phyloP scores from a whole-genome alignment of 1,140 invertebrate genomes.

The Goniozus legneri region DNA sequence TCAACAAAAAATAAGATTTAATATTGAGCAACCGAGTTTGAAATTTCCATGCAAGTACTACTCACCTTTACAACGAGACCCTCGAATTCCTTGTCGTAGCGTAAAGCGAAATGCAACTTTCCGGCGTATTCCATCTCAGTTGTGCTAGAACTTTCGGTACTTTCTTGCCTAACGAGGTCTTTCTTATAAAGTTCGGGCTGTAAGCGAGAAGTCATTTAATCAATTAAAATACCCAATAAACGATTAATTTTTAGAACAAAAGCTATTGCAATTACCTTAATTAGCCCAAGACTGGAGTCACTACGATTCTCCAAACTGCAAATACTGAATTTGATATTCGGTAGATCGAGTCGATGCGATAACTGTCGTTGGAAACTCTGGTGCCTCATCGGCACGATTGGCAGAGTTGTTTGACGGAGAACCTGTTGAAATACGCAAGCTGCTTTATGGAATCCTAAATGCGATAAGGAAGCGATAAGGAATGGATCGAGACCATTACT shows the following conservation, averaged over 20 bases:
- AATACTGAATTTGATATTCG: conserved; percentile 73
- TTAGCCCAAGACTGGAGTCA: conserved; percentile 64
- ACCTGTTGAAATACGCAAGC: conserved; percentile 52
- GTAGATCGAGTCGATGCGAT: conserved; percentile 70
- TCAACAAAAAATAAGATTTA: conserved; percentile 9
- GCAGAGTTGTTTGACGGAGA: conserved; percentile 73
- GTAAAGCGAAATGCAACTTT: conserved; percentile 73
- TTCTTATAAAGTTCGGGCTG: conserved; percentile 78
- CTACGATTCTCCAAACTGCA: conserved; percentile 65
- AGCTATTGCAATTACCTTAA: conserved; percentile 64
- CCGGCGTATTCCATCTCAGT: conserved; percentile 71
- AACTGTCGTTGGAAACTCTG: conserved; percentile 76
- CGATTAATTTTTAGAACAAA: not conserved
- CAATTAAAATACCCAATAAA: no score
- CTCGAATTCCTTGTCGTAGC: conserved; percentile 74
- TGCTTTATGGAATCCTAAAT: conserved; percentile 8
- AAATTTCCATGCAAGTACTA: not conserved
- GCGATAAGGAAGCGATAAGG: no score
- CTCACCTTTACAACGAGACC: conserved; percentile 71
- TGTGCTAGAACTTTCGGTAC: conserved; percentile 66
- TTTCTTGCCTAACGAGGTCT: conserved; percentile 69
- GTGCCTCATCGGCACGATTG: conserved; percentile 74
- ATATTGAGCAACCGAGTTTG: not conserved
- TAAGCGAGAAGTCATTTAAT: conserved; percentile 15
- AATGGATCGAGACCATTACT: conserved; percentile 39